phyloP scores from a whole-genome alignment of 2,797 vertebrate species.

The Schizopygopsis pylzovi region DNA sequence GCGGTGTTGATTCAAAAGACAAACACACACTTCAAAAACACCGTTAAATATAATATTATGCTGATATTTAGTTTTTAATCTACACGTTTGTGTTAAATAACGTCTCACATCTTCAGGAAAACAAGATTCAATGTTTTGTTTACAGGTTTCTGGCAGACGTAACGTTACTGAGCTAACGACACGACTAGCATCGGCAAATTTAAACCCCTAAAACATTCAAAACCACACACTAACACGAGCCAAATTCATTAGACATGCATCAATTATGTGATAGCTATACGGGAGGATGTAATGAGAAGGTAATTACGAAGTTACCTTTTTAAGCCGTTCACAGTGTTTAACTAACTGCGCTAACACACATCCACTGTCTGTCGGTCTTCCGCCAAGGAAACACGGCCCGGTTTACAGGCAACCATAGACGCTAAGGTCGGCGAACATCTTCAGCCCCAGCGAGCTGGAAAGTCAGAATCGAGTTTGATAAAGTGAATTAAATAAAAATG shows the following conservation, averaged over 20 bases:
- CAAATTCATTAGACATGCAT: background rate
- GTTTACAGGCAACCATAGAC: background rate
- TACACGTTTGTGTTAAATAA: background rate
- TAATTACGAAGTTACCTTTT: constrained; percentile 17
- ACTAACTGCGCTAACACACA: constrained; percentile 50
- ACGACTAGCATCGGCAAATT: constrained; percentile 20
- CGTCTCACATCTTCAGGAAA: background rate
- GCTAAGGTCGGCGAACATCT: constrained; percentile 17
- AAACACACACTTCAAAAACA: background rate
- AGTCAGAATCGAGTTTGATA: background rate
- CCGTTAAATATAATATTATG: background rate
- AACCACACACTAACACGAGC: background rate
- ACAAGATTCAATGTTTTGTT: constrained; percentile 21
- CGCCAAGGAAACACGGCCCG: constrained; percentile 30
- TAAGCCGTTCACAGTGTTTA: background rate
- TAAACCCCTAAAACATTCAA: background rate
- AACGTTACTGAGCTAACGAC: constrained; percentile 10
- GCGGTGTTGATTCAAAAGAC: background rate
- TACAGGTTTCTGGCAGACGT: background rate
- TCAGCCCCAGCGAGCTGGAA: background rate
- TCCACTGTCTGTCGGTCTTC: constrained; percentile 26
- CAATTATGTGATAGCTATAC: background rate
- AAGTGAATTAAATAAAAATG: constrained; percentile 19
- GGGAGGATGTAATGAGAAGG: background rate
- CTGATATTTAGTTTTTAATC: background rate